Evolutionary conservation across 2,113 vertebrate species (phyloP).

Genomic region (Hylia prasina): DNA sequence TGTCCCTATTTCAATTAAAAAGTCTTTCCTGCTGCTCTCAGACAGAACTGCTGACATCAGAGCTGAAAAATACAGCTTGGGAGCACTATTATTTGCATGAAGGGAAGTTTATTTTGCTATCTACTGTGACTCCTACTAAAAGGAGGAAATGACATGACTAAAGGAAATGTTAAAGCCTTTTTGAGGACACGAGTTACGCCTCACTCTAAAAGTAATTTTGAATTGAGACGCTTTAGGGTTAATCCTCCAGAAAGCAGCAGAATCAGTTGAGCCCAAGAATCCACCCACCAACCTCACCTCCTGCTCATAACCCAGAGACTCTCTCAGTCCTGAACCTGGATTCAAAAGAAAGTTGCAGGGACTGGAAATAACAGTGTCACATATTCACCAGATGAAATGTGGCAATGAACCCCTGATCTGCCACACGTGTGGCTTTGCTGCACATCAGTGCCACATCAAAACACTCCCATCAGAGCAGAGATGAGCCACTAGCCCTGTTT

Average conservation of each 20-base stretch:
- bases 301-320: not conserved
- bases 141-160: not conserved
- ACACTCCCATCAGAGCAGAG: not conserved
- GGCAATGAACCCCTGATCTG: not conserved
- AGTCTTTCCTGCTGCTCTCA: not conserved
- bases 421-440: not conserved
- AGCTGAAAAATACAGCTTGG: not conserved
- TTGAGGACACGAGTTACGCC: not conserved
- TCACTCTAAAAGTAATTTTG: not conserved
- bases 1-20: not conserved
- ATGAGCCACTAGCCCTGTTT: not conserved
- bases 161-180: not conserved
- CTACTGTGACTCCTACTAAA: not conserved
- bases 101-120: not conserved
- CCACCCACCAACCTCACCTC: not conserved
- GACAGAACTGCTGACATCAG: not conserved
- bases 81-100: not conserved
- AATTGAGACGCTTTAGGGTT: not conserved
- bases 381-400: not conserved
- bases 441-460: not conserved
- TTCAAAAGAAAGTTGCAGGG: not conserved
- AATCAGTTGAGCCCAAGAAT: not conserved
- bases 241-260: not conserved
- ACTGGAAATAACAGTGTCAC: not conserved
- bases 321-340: not conserved